Evolutionary conservation across 2,113 vertebrate species (phyloP), one percentile per base, ranked within the genome.

Genomic region (Phalacrocorax pelagicus): DNA sequence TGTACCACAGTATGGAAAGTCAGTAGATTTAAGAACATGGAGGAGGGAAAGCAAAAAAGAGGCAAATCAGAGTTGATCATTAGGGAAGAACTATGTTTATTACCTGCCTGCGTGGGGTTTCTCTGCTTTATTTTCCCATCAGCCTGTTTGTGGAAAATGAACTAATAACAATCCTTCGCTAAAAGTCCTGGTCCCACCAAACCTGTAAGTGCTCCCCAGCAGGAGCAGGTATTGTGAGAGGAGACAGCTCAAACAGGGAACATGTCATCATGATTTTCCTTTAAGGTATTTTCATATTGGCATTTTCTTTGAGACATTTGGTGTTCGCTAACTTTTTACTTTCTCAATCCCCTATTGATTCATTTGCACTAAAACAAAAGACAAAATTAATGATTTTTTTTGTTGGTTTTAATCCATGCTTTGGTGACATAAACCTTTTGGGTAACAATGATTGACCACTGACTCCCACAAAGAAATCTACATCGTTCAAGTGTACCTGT

Each of bases 241-340:
- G 30, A 77, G 24, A 30, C 23, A n/a, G 21, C 47, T 81, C 58
- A 46, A 78, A 38, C 26, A 44, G 36, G 9, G 30, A 81, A 18
- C 26, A 20, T 3, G 8, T 29, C 54, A 63, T 29, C 0, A 0
- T 40, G 13, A 15, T 54, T 54, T 65, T 73, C n/a, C 38, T 54
- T 59, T 54, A 30, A 34, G 51, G 12, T 58, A 5, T 52, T 74
- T 54, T 70, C 30, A 17, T n/a, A 23, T 10, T 23, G 20, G 18
- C 19, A 12, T 61, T 80, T 75, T 38, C 32, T 66, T 63, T 71
- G 67, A 80, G n/a, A n/a, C 27, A 27, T 24, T 36, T 38, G 12
- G 11, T 40, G 20, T 71, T 70, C 16, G 24, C n/a, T 42, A 63
- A 58, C 44, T 40, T 70, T 80, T 87, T 65, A 22, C 38, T 55